Base-by-base conservation (phyloP, 2,797 vertebrate species). In the Tapera naevia region DNA sequence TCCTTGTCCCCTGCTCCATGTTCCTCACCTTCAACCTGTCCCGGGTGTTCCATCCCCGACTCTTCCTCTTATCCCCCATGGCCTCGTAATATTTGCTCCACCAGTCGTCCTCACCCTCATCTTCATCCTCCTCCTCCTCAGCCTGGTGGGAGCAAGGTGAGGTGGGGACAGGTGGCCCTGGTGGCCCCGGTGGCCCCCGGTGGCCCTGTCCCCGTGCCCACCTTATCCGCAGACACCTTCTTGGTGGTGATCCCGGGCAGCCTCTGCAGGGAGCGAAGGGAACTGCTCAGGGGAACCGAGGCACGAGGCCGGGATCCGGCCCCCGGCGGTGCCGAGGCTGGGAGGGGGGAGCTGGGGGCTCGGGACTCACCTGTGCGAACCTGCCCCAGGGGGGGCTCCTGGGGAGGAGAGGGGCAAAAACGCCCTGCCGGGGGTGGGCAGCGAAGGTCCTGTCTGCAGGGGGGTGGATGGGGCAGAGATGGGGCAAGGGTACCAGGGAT, bases 21-120 rank as follows among this genome's bases (percentile, higher is more conserved):
- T 28, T 18, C 2, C 70, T 32, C 78, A 98, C 98, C 95, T 97
- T 95, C 45, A 98, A 67, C 3, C 70, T 90, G 32, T 97, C 92
- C 87, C 86, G 64, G 7, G 33, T 91, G 45, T 30, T 92, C 51
- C 95, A 28, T 80, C 65, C 4, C 5, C 3, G 17, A 22, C 46
- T 67, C 57, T 92, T 95, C 2, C 48, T 41, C 5, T 32, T 60
- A 5, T 97, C 94, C 5, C 94, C 97, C 1, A 73, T 57, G 45
- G 97, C 96, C 1, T 72, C 83, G 0, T 97, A 97, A 45, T 96
- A 96, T 86, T 97, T 98, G 94, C 95, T 98, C 98, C 98, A 98
- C 98, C 98, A 98, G 30, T 98, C 98, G 1, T 91, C 91, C 2
- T 96, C 95, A 0, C 97, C 91, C 3, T 97, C 93, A 0, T 96